Base-by-base conservation (phyloP, 2,797 vertebrate genomes). In the Periparus ater region DNA sequence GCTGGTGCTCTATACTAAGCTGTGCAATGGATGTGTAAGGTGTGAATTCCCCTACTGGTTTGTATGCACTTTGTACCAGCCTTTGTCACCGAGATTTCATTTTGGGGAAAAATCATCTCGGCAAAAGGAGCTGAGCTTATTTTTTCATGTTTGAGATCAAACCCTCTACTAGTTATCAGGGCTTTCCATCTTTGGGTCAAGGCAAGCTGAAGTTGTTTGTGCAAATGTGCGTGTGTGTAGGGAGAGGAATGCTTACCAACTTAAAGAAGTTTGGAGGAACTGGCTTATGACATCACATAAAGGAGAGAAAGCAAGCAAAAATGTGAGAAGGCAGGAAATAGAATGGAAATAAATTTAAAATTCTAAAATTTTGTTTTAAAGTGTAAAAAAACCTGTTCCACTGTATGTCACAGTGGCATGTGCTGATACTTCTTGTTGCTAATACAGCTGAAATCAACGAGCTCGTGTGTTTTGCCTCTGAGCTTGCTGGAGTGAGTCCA, bases 1-100 rank as follows among this genome's bases (percentile, higher is more conserved):
- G 93, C 80, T 89, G 88, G 91, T 93, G 95, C 88, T 93, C 85
- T 79, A 1, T 0, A 3, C 57, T 81, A 95, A 92, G 42, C 34
- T 47, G 54, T 84, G 38, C 9, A 13, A 23, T n/a, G 26, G 16
- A 18, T 34, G 48, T 21, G 25, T 62, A 34, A 20, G 25, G 10
- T 32, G 26, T 42, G 26, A 80, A 63, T 73, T 63, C 45, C 36
- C 9, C 5, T 29, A n/a, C 19, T 34, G 36, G 3, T 73, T 58
- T 82, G 26, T 10, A 23, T 12, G 17, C 0, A 0, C 66, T 82
- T 77, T 50, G 44, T n/a, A 53, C 1, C 13, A 3, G 2, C 14
- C 79, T 92, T 87, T 87, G 20, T 47, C n/a, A 70, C 13, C 0
- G 2, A 50, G 13, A 14, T 66, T 89, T 94, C 26, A 60, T 68